phyloP scores from a whole-genome alignment of 1,140 invertebrate genomes.

The Rhopalosiphum padi region DNA sequence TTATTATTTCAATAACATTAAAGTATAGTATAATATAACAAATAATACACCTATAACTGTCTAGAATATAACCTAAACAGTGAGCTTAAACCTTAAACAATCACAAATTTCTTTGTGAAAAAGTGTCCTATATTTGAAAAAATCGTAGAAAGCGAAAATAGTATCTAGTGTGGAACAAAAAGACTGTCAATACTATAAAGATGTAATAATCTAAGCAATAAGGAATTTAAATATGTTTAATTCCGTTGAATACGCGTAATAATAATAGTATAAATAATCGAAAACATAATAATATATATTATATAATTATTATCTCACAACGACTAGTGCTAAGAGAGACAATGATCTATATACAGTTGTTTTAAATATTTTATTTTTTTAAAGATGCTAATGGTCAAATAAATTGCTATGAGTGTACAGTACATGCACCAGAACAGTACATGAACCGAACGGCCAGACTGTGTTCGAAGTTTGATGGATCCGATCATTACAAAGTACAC shows the following conservation, averaged over 20 bases:
- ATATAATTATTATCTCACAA: neutral
- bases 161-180: neutral
- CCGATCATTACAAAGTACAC: constrained; percentile 71
- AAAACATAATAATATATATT: neutral
- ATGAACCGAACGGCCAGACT: constrained; percentile 67
- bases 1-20: neutral
- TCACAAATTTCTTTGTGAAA: neutral
- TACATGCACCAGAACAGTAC: constrained; percentile 66
- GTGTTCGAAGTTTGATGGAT: constrained; percentile 76
- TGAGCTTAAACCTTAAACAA: neutral
- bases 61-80: neutral
- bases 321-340: neutral
- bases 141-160: neutral
- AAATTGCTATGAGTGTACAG: constrained; percentile 74
- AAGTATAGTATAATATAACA: neutral
- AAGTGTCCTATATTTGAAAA: neutral
- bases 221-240: neutral
- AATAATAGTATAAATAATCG: neutral
- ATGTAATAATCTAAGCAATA: neutral
- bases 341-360: neutral
- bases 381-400: constrained; percentile 52
- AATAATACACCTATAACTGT: neutral
- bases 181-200: neutral
- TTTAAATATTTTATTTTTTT: constrained; percentile 34
- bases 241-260: neutral